Conservation (phyloP, 2,797 vertebrate species). For the Balearica regulorum region DNA sequence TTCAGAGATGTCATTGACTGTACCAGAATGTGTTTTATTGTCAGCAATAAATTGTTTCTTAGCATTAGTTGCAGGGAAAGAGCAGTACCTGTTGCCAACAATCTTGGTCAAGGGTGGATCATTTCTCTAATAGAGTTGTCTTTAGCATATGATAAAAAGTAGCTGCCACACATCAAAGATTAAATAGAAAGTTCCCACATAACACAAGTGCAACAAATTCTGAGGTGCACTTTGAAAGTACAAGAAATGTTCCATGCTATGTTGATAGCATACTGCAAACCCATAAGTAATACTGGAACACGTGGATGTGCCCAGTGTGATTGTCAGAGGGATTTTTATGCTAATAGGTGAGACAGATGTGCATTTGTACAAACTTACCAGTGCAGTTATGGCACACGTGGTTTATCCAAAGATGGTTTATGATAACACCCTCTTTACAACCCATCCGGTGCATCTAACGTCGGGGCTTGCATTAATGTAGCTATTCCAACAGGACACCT, state of each 20-base stretch:
- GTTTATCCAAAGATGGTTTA: not conserved
- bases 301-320: not conserved
- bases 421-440: not conserved
- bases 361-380: not conserved
- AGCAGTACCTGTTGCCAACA: not conserved
- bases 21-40: not conserved
- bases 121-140: not conserved
- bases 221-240: not conserved
- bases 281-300: fast-evolving
- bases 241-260: not conserved
- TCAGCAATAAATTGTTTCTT: not conserved
- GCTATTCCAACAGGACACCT: not conserved
- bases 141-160: not conserved
- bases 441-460: not conserved
- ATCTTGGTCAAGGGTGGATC: not conserved
- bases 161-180: not conserved
- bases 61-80: not conserved
- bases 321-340: not conserved
- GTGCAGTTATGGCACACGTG: not conserved
- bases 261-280: not conserved
- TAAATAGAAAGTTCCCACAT: not conserved
- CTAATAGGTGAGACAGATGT: not conserved
- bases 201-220: not conserved
- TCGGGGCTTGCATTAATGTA: not conserved
- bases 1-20: not conserved